Conservation (phyloP, 1,140 invertebrate genomes). For the Pissodes strobi region DNA sequence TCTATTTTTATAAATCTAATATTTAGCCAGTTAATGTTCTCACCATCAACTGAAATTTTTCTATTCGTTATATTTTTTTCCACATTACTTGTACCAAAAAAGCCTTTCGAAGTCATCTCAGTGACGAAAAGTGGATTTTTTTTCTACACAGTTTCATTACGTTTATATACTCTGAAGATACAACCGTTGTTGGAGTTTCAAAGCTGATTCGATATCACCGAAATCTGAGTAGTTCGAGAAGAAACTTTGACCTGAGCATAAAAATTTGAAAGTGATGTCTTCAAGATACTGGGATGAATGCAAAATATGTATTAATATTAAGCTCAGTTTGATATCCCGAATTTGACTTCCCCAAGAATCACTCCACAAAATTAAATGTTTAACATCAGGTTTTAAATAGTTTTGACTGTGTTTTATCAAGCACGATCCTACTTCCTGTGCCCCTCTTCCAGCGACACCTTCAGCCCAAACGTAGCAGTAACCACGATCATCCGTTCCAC, state of each 20-base stretch:
- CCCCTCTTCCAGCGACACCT: no score
- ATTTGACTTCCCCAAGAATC: conserved; percentile 54
- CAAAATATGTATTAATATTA: conserved; percentile 47
- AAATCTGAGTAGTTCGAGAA: conserved; percentile 54
- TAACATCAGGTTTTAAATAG: no score
- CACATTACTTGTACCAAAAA: conserved; percentile 6
- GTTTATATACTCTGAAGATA: conserved; percentile 49
- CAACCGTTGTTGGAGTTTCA: conserved; percentile 49
- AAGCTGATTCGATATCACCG: conserved; percentile 44
- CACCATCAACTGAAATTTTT: conserved; percentile 12
- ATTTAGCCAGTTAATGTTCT: conserved; percentile 32
- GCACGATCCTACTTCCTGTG: no score
- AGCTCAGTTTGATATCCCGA: conserved; percentile 52
- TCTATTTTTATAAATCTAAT: conserved; percentile 22
- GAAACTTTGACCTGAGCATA: conserved; percentile 52
- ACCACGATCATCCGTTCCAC: conserved; percentile 31
- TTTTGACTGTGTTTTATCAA: conserved; percentile 37
- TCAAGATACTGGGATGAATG: no score
- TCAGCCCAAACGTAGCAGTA: conserved; percentile 43
- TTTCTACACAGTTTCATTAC: conserved; percentile 45
- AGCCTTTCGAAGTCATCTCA: no score
- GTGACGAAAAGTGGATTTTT: no score
- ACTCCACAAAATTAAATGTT: conserved; percentile 52
- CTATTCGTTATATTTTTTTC: conserved; percentile 34
- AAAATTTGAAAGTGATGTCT: no score